Evolutionary conservation across 2,888 invertebrate genomes (phyloP).

Genomic region (Gymnocheta viridis): DNA sequence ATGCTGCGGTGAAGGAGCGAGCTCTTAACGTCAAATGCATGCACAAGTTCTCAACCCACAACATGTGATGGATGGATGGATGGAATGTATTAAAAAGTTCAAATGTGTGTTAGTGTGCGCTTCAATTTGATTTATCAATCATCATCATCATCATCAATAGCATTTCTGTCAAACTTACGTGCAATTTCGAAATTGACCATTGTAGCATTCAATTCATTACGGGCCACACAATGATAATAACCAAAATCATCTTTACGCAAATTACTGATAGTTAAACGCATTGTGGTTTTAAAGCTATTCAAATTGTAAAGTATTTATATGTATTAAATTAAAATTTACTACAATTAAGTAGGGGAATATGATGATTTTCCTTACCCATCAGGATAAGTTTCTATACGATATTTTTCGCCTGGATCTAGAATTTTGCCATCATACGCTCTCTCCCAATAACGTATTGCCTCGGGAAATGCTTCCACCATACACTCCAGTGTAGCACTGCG

Average conservation of each 20-base stretch:
- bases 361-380: slow-evolving; percentile 79
- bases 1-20: not conserved
- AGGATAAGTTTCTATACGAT: slow-evolving; percentile 84
- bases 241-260: slow-evolving; percentile 87
- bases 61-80: not conserved
- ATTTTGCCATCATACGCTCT: slow-evolving; percentile 87
- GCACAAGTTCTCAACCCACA: too few species aligned
- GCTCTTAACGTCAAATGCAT: not conserved
- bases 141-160: slow-evolving; percentile 17
- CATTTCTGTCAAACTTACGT: slow-evolving; percentile 82
- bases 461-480: slow-evolving; percentile 94
- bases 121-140: slow-evolving; percentile 28
- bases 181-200: slow-evolving; percentile 88
- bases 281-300: slow-evolving; percentile 85
- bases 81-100: not conserved
- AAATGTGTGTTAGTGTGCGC: not conserved
- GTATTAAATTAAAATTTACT: too few species aligned
- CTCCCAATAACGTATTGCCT: slow-evolving; percentile 93
- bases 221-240: slow-evolving; percentile 91
- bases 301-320: not conserved
- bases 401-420: slow-evolving; percentile 86
- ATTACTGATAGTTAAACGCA: slow-evolving; percentile 89
- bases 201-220: slow-evolving; percentile 91
- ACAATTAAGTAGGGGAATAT: not conserved
- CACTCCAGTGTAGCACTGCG: slow-evolving; percentile 89